Conservation (phyloP, 2,888 invertebrate genomes). For the Tachina fera region DNA sequence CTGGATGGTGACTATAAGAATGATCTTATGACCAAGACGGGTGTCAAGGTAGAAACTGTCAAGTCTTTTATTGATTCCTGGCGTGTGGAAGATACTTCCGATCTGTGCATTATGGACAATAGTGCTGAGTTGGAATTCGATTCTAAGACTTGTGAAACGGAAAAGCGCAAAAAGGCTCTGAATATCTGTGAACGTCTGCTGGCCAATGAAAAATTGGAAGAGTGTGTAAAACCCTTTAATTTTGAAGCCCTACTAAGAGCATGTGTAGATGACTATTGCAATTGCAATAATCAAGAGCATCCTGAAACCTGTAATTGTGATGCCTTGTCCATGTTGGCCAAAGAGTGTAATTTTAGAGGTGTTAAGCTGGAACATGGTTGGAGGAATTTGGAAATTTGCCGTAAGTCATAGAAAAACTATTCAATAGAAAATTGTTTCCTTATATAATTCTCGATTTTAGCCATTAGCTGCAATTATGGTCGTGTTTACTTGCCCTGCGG, state of each 20-base stretch:
- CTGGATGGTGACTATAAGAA: constrained; percentile 88
- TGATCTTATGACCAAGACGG: constrained; percentile 87
- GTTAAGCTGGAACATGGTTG: constrained; percentile 87
- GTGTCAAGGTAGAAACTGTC: constrained; percentile 82
- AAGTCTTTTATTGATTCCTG: constrained; percentile 82
- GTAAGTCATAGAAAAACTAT: constrained; percentile 85
- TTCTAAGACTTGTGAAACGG: constrained; percentile 77
- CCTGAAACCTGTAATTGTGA: constrained; percentile 89
- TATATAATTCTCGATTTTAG: constrained; percentile 82
- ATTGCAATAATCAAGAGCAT: constrained; percentile 84
- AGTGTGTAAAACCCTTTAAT: constrained; percentile 88
- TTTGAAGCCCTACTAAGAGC: constrained; percentile 87
- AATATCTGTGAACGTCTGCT: constrained; percentile 87
- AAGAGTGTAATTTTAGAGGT: constrained; percentile 89
- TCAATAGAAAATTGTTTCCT: neutral
- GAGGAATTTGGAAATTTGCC: constrained; percentile 91
- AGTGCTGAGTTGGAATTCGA: constrained; percentile 78
- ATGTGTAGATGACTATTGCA: constrained; percentile 92
- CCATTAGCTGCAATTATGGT: constrained; percentile 89
- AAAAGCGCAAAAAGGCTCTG: constrained; percentile 83
- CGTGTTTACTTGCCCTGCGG: constrained; percentile 92
- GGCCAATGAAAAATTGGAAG: constrained; percentile 86
- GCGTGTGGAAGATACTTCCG: constrained; percentile 79
- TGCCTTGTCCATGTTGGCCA: constrained; percentile 89
- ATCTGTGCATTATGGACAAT: constrained; percentile 79